A percentile compares a stretch with the other conserved stretches of the same genome.
These are phyloP conservation scores for Chlorodrepanis virens DNA, from an alignment of 2,113 vertebrate species.

Conservation along the genomic window DNA sequence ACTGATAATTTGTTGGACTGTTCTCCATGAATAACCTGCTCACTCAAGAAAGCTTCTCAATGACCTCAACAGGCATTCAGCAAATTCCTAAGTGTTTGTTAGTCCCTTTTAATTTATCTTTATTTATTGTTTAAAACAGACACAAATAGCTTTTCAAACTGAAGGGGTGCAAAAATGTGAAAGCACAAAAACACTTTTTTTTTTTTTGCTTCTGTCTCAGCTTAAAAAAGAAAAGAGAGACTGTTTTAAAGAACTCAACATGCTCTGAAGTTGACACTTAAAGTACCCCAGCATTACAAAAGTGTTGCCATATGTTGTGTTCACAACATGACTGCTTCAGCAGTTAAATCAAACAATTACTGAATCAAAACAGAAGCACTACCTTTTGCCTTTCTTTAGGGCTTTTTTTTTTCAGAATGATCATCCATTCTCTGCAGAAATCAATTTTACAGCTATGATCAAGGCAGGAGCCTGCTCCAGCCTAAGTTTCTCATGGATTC, in stretches of 20 bases:
- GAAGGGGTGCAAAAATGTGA: not conserved
- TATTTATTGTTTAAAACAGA: not conserved
- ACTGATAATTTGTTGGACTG: not conserved
- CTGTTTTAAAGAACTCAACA: not conserved
- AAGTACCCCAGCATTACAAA: not conserved
- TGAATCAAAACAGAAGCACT: not conserved
- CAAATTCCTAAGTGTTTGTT: not conserved
- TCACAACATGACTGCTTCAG: not conserved
- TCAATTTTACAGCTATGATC: not conserved
- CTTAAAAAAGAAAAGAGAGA: not conserved
- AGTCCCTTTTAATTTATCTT: not conserved
- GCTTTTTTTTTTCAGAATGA: not conserved
- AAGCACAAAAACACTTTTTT: not conserved
- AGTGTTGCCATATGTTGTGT: not conserved
- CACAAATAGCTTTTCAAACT: not conserved
- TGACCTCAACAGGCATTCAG: not conserved
- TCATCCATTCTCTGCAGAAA: not conserved
- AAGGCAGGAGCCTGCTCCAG: not conserved
- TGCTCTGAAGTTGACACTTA: not conserved
- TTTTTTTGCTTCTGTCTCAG: not conserved
- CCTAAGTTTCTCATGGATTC: not conserved
- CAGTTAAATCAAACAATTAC: not conserved
- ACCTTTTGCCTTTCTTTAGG: not conserved
- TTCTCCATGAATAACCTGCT: not conserved
- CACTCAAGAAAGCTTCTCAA: not conserved